Conservation (phyloP, 2,113 vertebrate species). For the Clarias macrocephalus region DNA sequence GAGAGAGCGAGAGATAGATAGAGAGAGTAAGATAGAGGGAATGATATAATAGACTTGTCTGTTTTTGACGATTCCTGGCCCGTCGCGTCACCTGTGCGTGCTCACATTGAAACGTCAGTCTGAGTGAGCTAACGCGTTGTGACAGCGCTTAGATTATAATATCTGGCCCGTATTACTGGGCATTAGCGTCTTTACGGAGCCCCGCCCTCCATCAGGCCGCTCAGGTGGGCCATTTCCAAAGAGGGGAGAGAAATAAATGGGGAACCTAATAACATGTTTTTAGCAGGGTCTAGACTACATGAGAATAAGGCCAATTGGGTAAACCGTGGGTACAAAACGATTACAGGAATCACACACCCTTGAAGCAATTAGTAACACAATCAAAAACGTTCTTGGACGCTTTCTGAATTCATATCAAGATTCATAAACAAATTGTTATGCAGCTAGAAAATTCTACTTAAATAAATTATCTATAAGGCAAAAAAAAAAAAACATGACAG, state of each 20-base stretch:
- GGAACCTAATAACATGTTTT: slow-evolving; percentile 54
- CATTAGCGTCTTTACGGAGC: slow-evolving; percentile 76
- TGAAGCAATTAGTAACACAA: slow-evolving; percentile 54
- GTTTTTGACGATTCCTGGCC: slow-evolving; percentile 73
- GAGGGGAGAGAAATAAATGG: slow-evolving; percentile 63
- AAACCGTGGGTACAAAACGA: slow-evolving; percentile 9
- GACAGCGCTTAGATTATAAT: slow-evolving; percentile 84
- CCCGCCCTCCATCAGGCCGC: slow-evolving; percentile 56
- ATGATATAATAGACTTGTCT: slow-evolving; percentile 70
- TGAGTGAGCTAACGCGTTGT: slow-evolving; percentile 76
- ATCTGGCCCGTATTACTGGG: slow-evolving; percentile 78
- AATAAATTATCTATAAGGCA: neutral
- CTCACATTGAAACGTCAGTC: slow-evolving; percentile 81
- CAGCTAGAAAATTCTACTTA: neutral
- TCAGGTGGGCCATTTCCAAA: slow-evolving; percentile 70
- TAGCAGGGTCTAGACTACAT: slow-evolving; percentile 52
- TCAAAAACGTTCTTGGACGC: neutral
- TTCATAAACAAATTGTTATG: neutral
- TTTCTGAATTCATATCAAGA: neutral
- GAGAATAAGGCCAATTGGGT: slow-evolving; percentile 38
- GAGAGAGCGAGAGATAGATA: slow-evolving; percentile 6
- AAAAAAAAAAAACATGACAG: neutral
- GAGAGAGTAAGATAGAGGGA: slow-evolving; percentile 58
- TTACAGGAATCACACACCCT: slow-evolving; percentile 35
- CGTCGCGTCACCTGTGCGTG: slow-evolving; percentile 69